Percentiles rank a stretch among this genome's conserved stretches.
phyloP scores from a whole-genome alignment of 1,140 invertebrate species.

The Hirudo medicinalis region DNA sequence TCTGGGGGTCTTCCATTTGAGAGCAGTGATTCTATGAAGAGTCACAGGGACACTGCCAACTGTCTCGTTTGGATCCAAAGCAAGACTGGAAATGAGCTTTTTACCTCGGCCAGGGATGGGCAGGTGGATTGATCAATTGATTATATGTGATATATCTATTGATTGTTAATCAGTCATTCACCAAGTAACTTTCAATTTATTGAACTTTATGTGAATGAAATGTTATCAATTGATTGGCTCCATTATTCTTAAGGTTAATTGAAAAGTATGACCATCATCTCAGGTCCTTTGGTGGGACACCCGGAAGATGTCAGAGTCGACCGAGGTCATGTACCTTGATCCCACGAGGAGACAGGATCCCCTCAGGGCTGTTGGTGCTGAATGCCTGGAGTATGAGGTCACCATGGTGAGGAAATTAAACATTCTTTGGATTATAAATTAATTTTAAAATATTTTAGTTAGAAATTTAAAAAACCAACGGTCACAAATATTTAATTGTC shows the following conservation, averaged over 20 bases:
- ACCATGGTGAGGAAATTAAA: conserved; percentile 50
- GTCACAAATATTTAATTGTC: not conserved
- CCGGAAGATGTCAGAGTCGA: conserved; percentile 62
- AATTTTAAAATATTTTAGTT: too few species aligned
- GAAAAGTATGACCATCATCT: not conserved
- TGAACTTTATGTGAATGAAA: too few species aligned
- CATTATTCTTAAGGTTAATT: too few species aligned
- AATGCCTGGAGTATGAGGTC: conserved; percentile 71
- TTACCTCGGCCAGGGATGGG: conserved; percentile 75
- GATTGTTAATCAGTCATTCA: not conserved
- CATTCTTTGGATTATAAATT: not conserved
- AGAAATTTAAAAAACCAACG: not conserved
- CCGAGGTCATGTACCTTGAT: conserved; percentile 68
- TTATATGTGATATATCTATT: not conserved
- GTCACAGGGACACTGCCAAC: conserved; percentile 41
- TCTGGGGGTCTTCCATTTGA: conserved; percentile 41
- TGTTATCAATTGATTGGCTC: too few species aligned
- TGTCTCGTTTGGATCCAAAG: conserved; percentile 41
- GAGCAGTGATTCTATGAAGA: conserved; percentile 38
- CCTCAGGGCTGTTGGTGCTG: conserved; percentile 60
- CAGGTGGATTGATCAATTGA: conserved; percentile 16
- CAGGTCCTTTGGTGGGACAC: conserved; percentile 65
- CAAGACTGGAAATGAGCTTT: conserved; percentile 52
- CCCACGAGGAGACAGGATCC: conserved; percentile 57
- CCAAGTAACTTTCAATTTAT: too few species aligned